Evolutionary conservation across 2,797 vertebrate genomes (phyloP).

Genomic region (Cyprinella venusta): DNA sequence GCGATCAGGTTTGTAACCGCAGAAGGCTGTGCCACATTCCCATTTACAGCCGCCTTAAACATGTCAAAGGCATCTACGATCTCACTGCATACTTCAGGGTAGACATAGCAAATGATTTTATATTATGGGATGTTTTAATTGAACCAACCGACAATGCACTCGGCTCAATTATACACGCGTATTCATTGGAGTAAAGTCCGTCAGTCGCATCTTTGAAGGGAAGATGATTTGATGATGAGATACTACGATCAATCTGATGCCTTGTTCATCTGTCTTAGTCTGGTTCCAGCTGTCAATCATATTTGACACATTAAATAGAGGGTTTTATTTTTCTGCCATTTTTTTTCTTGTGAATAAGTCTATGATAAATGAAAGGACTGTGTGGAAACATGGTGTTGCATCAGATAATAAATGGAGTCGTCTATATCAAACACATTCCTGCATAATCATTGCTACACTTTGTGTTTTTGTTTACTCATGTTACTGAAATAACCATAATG

Average conservation of each 20-base stretch:
- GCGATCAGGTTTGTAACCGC: not conserved
- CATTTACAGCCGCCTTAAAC: conserved; percentile 1
- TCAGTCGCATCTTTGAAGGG: not conserved
- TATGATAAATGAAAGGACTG: not conserved
- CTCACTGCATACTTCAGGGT: conserved; percentile 37
- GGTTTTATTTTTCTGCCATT: not conserved
- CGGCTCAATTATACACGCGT: not conserved
- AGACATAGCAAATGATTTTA: conserved; percentile 33
- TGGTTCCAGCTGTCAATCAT: conserved; percentile 13
- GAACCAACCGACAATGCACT: not conserved
- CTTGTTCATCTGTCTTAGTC: conserved; percentile 24
- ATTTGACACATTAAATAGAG: not conserved
- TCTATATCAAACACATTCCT: conserved; percentile 28
- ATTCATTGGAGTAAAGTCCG: conserved; percentile 22
- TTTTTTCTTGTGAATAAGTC: not conserved
- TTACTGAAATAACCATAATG: not conserved
- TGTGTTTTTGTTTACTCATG: not conserved
- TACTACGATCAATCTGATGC: conserved; percentile 9
- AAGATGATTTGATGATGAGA: not conserved
- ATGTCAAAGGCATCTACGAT: conserved; percentile 25
- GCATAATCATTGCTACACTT: not conserved
- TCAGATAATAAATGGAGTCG: conserved; percentile 12
- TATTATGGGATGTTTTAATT: conserved; percentile 18
- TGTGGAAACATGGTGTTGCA: not conserved
- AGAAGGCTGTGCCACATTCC: conserved; percentile 23